A percentile compares a stretch with the other conserved stretches of the same genome.
Evolutionary conservation across 2,797 vertebrate genomes (phyloP).

Genomic region (Rousettus madagascariensis): DNA sequence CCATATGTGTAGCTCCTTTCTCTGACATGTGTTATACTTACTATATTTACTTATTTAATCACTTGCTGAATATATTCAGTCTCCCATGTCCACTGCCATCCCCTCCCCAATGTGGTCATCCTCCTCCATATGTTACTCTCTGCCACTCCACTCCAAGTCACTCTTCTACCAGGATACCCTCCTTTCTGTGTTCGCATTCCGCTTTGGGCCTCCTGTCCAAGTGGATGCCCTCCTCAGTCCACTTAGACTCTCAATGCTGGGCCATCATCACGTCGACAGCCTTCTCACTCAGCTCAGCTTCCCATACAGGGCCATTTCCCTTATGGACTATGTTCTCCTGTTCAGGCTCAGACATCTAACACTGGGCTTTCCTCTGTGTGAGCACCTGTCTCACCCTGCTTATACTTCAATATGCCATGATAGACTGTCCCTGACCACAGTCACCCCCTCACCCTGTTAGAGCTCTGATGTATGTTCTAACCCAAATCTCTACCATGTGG

Average conservation of each 20-base stretch:
- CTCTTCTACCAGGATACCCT: background rate
- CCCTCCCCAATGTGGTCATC: background rate
- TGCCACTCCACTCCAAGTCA: background rate
- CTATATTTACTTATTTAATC: background rate
- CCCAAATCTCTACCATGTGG: background rate
- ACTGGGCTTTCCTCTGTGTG: background rate
- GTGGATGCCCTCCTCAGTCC: background rate
- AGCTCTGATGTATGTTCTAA: background rate
- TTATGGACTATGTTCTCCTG: background rate
- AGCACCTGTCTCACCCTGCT: background rate
- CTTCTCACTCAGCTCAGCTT: background rate
- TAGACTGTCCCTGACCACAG: background rate
- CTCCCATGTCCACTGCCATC: background rate
- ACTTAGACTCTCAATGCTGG: background rate
- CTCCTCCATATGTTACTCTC: background rate
- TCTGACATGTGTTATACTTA: background rate
- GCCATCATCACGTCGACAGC: background rate
- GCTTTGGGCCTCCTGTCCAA: background rate
- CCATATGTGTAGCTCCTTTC: background rate
- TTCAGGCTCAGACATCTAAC: background rate
- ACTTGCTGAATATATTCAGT: background rate
- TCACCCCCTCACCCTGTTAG: background rate
- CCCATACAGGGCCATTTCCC: background rate
- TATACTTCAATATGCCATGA: background rate
- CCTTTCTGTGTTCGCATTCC: background rate